Evolutionary conservation across 2,888 invertebrate genomes (phyloP), one percentile per base, ranked within the genome.

Genomic region (Rotaria macrura): DNA sequence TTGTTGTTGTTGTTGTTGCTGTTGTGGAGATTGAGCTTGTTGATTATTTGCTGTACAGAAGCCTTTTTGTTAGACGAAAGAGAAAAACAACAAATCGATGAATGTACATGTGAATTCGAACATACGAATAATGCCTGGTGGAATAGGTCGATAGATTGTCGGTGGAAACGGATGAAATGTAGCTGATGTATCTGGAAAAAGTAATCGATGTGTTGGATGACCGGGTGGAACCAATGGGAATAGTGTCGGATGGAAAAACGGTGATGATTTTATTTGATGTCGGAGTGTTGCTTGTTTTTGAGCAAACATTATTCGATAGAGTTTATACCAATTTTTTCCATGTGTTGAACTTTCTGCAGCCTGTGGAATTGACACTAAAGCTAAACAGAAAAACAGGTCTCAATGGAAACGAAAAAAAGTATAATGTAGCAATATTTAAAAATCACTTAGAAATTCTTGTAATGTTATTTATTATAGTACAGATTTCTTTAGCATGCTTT

Each of bases 201-300:
- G 65, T 34, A 65, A 65, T 65, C 65, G 65, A 65, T 65, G 65
- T 20, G 65, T 65, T 29, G 65, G 65, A 65, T 65, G 65, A 65
- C 34, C 34, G 17, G 65, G 34, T 65, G 65, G 65, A 65, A 65
- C 14, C 12, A 65, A 34, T 34, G 65, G 34, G 4, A 65, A 65
- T 65, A 65, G 7, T 14, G 65, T 34, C 4, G 65, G 65, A 65
- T 65, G 65, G 14, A 65, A 65, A 65, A 65, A 38, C 0, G 12
- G 34, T 12, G 65, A 65, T 14, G 65, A 65, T 20, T 65, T 65
- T 17, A 65, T 65, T 65, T 65, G 65, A 65, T 65, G 65, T 7
- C 65, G 65, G 25, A 17, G 34, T 34, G 65, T 65, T 65, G 65
- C 34, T 65, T 65, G 65, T 34, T 65, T 65, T 65, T 65, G 65